Evolutionary conservation across 53 echinoderm and acorn worm species (phyloP), one percentile per base, ranked within the genome.

Genomic region (Patiria pectinifera): DNA sequence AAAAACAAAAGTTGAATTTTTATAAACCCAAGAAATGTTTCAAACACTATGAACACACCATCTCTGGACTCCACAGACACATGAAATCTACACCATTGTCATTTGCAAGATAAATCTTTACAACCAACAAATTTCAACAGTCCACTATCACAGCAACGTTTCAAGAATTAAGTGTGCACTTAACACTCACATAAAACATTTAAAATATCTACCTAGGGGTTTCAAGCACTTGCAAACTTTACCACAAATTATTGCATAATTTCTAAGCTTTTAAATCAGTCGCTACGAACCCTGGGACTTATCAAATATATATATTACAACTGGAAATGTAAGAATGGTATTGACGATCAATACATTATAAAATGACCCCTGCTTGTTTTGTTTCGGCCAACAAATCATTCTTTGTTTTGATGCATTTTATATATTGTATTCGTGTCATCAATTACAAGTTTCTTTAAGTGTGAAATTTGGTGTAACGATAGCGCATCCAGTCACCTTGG

Each of bases 221-320:
- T 9, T 74, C 24, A 18, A 8, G 70, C 16, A 70, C 10, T 74
- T 10, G 19, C 0, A 74, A 23, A 74, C 22, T 24, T 10, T 0
- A 69, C 2, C 69, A 74, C 12, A 74, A 74, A 74, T 74, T 74
- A 74, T 74, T 74, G 74, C 74, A 74, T 74, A 74, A 74, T 74
- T 74, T 74, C 74, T 23, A 74, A 23, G 4, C 24, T 74, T n/a
- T 23, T 23, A 23, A 70, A 22, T 74, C 24, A 74, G 24, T 74
- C 24, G 3, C 24, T 74, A 74, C 74, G 21, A 74, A 4, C 74
- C 74, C 74, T 10, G 4, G 4, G 8, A 74, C 0, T 23, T 23
- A 69, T 74, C 74, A 74, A 74, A 74, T 74, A 74, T 18, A 74
- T 18, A 66, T 74, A 74, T 74, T 74, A 74, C 74, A 74, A 74